Base-by-base conservation (phyloP, 2,113 vertebrate species). In the Limanda limanda region DNA sequence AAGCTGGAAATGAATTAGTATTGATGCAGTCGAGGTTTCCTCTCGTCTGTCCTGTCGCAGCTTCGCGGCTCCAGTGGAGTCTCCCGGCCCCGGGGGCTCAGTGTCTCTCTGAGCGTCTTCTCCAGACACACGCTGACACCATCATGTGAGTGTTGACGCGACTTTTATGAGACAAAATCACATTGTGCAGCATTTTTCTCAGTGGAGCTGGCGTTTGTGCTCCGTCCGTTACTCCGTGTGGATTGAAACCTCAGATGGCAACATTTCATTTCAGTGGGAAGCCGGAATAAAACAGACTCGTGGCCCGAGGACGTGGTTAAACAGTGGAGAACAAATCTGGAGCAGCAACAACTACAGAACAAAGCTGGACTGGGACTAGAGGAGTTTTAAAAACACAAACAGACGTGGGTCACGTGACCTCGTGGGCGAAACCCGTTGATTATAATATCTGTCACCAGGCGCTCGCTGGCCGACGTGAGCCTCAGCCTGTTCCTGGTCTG, bases 1-100 rank as follows among this genome's bases (percentile, higher is more conserved):
- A 61, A 73, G 78, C 68, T 74, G 83, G 78, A 87, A 88, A 87
- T 77, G 68, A 90, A 63, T 83, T 73, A 51, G 59, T 61, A 78
- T 86, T 1, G 75, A 83, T 47, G 86, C 18, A 10, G 60, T 51
- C 52, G 47, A 71, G 73, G 57, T 64, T 58, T 71, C 63, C 69
- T 10, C 3, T 35, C 51, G 24, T 8, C 31, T 55, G 72, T 68
- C 69, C 65, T 21, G 55, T 54, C 15, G 63, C 47, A 11, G 40
- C 42, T 82, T 78, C 35, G 20, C 21, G 40, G 57, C 75, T 52
- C 0, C 59, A 21, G 56, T 54, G 67, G 1, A n/a, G 31, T 27
- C 45, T 37, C 13, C 25, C 23, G 25, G 48, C 52, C 64, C n/a
- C 25, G 0, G 35, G 35, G 58, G 48, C 12, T 12, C 11, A 61